Base-by-base conservation (phyloP, 1,140 invertebrate species). In the Aphaenogaster rudis region DNA sequence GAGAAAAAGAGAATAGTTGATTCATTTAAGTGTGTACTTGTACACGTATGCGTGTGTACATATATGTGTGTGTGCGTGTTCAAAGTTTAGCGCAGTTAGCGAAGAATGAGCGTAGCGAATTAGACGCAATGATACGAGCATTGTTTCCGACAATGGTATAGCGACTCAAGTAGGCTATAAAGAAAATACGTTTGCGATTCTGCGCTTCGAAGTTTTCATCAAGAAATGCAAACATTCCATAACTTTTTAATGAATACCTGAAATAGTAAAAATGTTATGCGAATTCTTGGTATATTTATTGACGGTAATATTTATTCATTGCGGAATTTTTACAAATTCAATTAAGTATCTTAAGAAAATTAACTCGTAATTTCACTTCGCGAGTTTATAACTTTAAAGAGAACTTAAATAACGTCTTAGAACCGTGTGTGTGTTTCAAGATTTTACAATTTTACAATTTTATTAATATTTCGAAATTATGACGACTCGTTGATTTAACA, bases 141-240 rank as follows among this genome's bases (percentile, higher is more conserved):
- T 81, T 81, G 79, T 71, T 81, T 81, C 48, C 39, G 79, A 54
- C 64, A 71, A 57, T 81, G 48, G 61, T 15, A 21, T n/a, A 39
- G 39, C 21, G 64, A 81, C 52, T 28, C 79, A 66, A 81, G 45
- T 81, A 69, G 36, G 33, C 50, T 79, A 17, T 28, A 15, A 42
- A 54, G 64, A 57, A 71, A 57, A 33, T 72, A 15, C 77, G 21
- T 71, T 54, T 57, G 48, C 33, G 21, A 33, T 13, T 67, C 9
- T 4, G 45, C 42, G 15, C 52, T 8, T 11, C 17, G 21, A 57
- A 57, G 39, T 71, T 81, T 57, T 33, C 66, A 45, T 33, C 5
- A 64, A 42, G 39, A 48, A 81, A 59, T 17, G 17, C 15, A 57
- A 81, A 81, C 76, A 50, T 48, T 33, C 39, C 42, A 28, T 45